Percentiles rank a stretch among this genome's conserved stretches.
Evolutionary conservation across 2,797 vertebrate genomes (phyloP).

Genomic region (Cirrhinus molitorella): DNA sequence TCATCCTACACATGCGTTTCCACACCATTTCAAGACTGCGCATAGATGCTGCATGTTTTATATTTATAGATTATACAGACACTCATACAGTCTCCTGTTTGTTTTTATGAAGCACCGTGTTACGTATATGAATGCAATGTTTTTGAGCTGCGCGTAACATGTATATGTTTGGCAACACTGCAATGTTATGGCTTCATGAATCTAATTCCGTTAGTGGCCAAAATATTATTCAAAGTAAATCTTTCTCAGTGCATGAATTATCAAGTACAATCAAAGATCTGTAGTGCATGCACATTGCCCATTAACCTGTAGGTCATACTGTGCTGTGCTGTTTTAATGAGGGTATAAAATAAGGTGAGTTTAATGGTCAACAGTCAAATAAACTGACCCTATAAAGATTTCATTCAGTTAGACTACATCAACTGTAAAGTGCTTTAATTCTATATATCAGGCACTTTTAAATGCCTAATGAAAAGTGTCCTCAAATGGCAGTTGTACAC

Average conservation of each 20-base stretch:
- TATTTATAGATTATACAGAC: slow-evolving; percentile 8
- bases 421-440: slow-evolving; percentile 9
- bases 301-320: not conserved
- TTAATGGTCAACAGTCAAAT: not conserved
- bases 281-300: not conserved
- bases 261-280: not conserved
- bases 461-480: slow-evolving; percentile 15
- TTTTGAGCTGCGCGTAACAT: not conserved
- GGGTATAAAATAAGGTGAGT: slow-evolving; percentile 1
- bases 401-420: slow-evolving; percentile 20
- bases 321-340: not conserved
- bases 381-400: slow-evolving; percentile 9
- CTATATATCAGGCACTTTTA: not conserved
- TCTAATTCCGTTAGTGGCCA: not conserved
- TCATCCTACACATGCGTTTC: slow-evolving; percentile 53
- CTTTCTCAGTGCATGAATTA: not conserved
- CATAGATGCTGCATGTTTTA: not conserved
- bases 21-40: slow-evolving; percentile 34
- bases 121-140: not conserved
- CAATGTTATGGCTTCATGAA: not conserved
- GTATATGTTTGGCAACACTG: not conserved
- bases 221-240: not conserved
- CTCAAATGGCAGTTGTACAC: not conserved
- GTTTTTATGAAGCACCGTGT: not conserved
- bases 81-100: not conserved